phyloP scores from a whole-genome alignment of 2,888 invertebrate genomes.

The Metopia argyrocephala region DNA sequence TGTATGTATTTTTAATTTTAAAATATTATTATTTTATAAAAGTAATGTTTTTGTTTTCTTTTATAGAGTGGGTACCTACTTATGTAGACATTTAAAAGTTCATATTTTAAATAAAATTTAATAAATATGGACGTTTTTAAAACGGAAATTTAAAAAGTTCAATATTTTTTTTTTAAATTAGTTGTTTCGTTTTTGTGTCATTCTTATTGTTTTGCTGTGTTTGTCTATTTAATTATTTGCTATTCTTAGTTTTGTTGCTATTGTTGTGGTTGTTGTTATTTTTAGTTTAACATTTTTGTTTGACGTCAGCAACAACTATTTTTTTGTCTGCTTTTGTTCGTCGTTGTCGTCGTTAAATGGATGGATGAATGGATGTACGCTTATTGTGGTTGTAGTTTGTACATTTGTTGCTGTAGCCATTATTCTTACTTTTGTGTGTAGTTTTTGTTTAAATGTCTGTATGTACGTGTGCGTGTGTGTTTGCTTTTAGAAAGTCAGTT shows the following conservation, averaged over 20 bases:
- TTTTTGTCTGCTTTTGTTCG: constrained; percentile 20
- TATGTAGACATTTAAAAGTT: no score
- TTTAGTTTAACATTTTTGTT: constrained; percentile 1
- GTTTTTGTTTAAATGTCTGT: background rate
- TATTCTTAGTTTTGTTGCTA: background rate
- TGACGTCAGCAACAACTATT: constrained; percentile 55
- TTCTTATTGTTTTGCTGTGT: constrained; percentile 3
- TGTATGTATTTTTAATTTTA: no score
- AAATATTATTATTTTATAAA: no score
- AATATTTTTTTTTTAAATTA: constrained; percentile 8
- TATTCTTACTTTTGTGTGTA: constrained; percentile 5
- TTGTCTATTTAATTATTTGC: background rate
- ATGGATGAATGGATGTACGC: background rate
- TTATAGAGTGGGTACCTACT: no score
- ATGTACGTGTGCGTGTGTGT: constrained; percentile 3
- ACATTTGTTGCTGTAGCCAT: background rate
- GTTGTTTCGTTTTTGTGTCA: background rate
- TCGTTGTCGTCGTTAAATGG: background rate
- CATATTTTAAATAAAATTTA: no score
- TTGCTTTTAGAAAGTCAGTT: constrained; percentile 55
- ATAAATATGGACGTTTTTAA: constrained; percentile 27
- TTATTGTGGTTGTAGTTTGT: background rate
- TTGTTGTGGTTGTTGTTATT: background rate
- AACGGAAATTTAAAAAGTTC: constrained; percentile 35
- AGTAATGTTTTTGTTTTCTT: no score